Evolutionary conservation across 2,888 invertebrate genomes (phyloP).

Genomic region (Tetramorium bicarinatum): DNA sequence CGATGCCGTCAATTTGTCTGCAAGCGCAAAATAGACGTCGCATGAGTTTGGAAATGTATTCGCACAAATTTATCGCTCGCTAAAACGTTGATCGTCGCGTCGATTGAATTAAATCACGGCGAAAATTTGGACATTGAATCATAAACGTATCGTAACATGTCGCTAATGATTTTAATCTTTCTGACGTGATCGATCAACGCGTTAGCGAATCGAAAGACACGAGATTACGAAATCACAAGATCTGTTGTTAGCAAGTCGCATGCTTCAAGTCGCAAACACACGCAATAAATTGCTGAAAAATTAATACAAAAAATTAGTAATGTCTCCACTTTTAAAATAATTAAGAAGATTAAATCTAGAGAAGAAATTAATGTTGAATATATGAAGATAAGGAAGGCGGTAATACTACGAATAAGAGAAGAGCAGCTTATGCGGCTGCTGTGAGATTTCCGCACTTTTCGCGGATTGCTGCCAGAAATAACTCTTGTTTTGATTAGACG

Average conservation of each 20-base stretch:
- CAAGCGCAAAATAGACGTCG: constrained; percentile 46
- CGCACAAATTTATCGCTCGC: constrained; percentile 12
- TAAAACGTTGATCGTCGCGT: constrained; percentile 24
- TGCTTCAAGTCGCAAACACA: neutral
- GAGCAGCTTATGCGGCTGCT: constrained; percentile 31
- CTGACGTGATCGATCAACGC: neutral
- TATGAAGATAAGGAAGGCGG: neutral
- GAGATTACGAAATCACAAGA: neutral
- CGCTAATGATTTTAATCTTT: constrained; percentile 6
- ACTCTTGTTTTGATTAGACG: constrained; percentile 62
- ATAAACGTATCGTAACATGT: neutral
- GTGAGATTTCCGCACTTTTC: constrained; percentile 49
- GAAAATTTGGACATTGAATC: constrained; percentile 1
- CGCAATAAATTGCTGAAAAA: neutral
- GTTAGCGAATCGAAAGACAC: neutral
- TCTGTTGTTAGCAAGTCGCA: constrained; percentile 3
- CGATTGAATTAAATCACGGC: neutral
- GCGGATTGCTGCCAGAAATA: constrained; percentile 56
- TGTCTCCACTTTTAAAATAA: neutral
- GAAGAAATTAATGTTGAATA: neutral
- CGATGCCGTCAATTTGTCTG: constrained; percentile 99
- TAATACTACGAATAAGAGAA: constrained; percentile 14
- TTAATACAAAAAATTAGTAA: neutral
- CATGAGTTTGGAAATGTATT: neutral
- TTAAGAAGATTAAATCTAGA: neutral